Conservation (phyloP, 2,113 vertebrate species). For the Cinclus mexicanus region DNA sequence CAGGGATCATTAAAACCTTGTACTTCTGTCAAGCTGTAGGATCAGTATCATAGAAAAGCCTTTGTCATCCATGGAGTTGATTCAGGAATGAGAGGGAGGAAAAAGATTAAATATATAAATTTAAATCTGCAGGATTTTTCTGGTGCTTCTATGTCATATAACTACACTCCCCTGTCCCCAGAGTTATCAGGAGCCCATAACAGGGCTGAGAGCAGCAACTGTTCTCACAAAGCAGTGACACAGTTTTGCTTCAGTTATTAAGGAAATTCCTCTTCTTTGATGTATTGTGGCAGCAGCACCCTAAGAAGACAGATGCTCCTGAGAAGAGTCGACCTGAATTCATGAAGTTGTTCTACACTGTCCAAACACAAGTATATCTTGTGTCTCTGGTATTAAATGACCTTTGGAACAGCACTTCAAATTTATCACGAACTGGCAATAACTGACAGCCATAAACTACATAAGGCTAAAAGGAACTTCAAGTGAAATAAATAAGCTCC, state of each 20-base stretch:
- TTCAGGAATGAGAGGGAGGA: background rate
- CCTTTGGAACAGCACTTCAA: background rate
- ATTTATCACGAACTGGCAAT: background rate
- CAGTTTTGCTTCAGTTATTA: background rate
- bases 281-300: background rate
- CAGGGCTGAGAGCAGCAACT: background rate
- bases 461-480: background rate
- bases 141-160: background rate
- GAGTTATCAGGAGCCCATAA: background rate
- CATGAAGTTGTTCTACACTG: background rate
- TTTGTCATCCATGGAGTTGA: background rate
- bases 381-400: slow-evolving; percentile 8
- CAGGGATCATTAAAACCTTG: background rate
- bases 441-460: background rate
- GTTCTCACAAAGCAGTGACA: background rate
- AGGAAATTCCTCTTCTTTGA: background rate
- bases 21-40: background rate
- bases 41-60: background rate
- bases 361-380: background rate
- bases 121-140: background rate
- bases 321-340: background rate
- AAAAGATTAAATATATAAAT: background rate
- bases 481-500: background rate
- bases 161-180: background rate
- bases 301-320: background rate